A percentile compares a stretch with the other conserved stretches of the same genome.
These are phyloP conservation scores for Ips nitidus DNA, from an alignment of 1,140 invertebrate species.

Conservation along the genomic window DNA sequence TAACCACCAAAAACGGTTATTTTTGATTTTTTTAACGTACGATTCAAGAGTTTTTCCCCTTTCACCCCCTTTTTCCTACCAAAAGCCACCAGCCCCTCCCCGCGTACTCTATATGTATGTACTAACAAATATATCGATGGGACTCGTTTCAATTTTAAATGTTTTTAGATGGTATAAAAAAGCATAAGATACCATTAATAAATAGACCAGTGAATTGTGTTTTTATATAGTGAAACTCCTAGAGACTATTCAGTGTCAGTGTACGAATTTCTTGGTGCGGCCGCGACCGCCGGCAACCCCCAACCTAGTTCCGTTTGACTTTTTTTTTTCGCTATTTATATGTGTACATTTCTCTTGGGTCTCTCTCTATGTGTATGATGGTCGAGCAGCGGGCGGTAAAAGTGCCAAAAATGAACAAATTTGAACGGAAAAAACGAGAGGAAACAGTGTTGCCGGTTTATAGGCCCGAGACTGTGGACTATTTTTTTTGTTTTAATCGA, in stretches of 20 bases:
- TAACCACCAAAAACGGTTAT: background rate
- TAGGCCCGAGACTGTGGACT: too few species aligned
- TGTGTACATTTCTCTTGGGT: background rate
- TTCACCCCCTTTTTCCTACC: background rate
- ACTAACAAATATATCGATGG: background rate
- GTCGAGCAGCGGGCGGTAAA: too few species aligned
- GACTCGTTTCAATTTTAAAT: slow-evolving; percentile 34
- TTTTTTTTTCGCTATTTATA: background rate
- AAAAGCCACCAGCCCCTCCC: background rate
- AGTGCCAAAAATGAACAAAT: too few species aligned
- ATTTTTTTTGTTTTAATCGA: background rate
- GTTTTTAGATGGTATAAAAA: slow-evolving; percentile 27
- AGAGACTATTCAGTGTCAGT: slow-evolving; percentile 31
- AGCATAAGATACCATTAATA: slow-evolving; percentile 18
- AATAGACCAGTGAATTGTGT: slow-evolving; percentile 35
- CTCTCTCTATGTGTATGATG: background rate
- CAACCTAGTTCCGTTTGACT: background rate
- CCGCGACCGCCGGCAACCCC: too few species aligned
- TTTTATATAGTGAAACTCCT: slow-evolving; percentile 24
- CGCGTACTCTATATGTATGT: background rate
- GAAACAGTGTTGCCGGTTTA: background rate
- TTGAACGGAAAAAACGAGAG: too few species aligned
- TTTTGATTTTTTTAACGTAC: too few species aligned
- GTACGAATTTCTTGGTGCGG: slow-evolving; percentile 15
- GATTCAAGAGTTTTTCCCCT: background rate